phyloP scores from a whole-genome alignment of 2,113 vertebrate genomes.

The Campylomormyrus tamandua region DNA sequence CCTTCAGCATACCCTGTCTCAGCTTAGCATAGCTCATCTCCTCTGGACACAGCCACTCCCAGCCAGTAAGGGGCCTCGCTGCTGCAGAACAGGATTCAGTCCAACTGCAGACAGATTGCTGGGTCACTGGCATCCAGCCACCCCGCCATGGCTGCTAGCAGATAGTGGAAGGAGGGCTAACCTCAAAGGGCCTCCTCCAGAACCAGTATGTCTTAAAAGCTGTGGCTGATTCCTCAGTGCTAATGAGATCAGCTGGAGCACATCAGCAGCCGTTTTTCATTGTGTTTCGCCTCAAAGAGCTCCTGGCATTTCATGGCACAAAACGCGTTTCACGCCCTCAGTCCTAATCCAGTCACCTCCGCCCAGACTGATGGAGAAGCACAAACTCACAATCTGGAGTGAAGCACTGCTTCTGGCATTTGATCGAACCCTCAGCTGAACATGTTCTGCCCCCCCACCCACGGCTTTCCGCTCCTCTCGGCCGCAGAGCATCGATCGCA shows the following conservation, averaged over 20 bases:
- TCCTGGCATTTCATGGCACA: not conserved
- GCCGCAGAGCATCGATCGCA: constrained; percentile 26
- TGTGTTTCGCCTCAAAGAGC: not conserved
- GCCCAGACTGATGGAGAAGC: not conserved
- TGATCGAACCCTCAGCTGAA: constrained; percentile 9
- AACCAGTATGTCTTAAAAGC: not conserved
- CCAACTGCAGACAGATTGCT: constrained; percentile 31
- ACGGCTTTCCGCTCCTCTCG: constrained; percentile 12
- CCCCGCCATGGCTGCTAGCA: not conserved
- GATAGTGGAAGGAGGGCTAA: not conserved
- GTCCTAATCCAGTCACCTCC: not conserved
- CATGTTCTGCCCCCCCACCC: not conserved
- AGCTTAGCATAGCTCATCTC: not conserved
- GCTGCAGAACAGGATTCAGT: constrained; percentile 36
- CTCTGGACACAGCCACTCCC: constrained; percentile 46
- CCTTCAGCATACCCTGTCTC: not conserved
- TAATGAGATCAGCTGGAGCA: not conserved
- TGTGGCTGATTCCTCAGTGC: not conserved
- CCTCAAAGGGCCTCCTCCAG: not conserved
- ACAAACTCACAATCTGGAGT: not conserved
- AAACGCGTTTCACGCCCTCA: not conserved
- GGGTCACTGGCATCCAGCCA: not conserved
- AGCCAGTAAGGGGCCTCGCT: constrained; percentile 18
- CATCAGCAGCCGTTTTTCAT: not conserved
- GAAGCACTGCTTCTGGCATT: constrained; percentile 30